phyloP scores from a whole-genome alignment of 2,888 invertebrate species.

The Sarcophaga rosellei region DNA sequence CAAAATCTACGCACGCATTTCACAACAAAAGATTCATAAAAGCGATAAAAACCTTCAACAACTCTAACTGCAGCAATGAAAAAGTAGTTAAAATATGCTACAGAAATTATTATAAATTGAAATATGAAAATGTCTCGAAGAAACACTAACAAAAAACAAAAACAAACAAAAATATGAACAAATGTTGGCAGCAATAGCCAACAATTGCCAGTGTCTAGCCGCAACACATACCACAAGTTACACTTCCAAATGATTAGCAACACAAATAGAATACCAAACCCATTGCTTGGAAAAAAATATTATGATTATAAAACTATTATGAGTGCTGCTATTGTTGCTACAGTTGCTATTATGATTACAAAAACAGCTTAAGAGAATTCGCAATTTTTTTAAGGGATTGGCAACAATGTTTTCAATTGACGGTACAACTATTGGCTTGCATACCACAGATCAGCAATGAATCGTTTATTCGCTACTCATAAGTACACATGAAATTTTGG shows the following conservation, averaged over 20 bases:
- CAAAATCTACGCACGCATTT: slow-evolving; percentile 64
- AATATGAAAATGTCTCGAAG: slow-evolving; percentile 51
- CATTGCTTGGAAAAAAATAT: slow-evolving; percentile 37
- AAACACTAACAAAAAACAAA: neutral
- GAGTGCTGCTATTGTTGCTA: slow-evolving; percentile 20
- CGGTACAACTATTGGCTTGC: no score
- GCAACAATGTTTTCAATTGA: no score
- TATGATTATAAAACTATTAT: slow-evolving; percentile 30
- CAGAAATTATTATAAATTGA: slow-evolving; percentile 50
- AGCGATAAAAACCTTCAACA: slow-evolving; percentile 63
- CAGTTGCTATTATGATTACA: neutral
- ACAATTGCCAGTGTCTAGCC: slow-evolving; percentile 25
- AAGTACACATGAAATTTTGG: no score
- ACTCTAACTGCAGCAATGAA: slow-evolving; percentile 17
- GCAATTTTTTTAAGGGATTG: no score
- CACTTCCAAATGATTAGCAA: slow-evolving; percentile 39
- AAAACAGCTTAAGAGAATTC: neutral
- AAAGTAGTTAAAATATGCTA: slow-evolving; percentile 13
- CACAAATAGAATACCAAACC: slow-evolving; percentile 59
- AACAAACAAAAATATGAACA: neutral
- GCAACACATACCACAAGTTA: slow-evolving; percentile 35
- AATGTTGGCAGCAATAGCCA: slow-evolving; percentile 59
- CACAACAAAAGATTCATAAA: slow-evolving; percentile 63
- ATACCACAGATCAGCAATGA: no score
- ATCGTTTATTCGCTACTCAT: no score